These are phyloP conservation scores for Sula dactylatra DNA, from an alignment of 2,113 vertebrate species.

Conservation along the genomic window DNA sequence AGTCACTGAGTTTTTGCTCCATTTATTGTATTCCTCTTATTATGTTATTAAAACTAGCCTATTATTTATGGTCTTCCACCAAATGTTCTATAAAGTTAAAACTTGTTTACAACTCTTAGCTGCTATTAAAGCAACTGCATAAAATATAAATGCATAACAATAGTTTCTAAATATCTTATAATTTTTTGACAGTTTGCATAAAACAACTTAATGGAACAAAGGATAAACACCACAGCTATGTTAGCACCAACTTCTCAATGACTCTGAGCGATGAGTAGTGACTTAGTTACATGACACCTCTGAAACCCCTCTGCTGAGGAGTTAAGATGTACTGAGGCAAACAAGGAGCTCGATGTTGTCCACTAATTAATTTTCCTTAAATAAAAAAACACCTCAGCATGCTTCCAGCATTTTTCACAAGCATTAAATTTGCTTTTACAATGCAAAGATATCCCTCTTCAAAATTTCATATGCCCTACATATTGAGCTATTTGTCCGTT, in stretches of 20 bases:
- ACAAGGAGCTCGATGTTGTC: rapidly evolving
- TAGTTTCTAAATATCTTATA: neutral
- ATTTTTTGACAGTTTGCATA: rapidly evolving
- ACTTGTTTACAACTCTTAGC: neutral
- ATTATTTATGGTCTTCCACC: neutral
- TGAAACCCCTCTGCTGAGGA: neutral
- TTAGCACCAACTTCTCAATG: neutral
- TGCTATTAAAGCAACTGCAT: neutral
- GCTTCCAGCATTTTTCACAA: neutral
- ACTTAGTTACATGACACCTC: neutral
- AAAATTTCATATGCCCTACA: neutral
- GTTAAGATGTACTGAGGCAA: neutral
- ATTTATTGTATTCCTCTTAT: neutral
- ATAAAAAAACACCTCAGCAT: neutral
- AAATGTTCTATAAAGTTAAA: neutral
- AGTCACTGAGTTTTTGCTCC: neutral
- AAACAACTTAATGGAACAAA: neutral
- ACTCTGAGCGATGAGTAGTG: neutral
- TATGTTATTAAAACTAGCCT: neutral
- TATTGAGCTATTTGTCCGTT: neutral
- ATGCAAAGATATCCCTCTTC: neutral
- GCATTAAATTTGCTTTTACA: neutral
- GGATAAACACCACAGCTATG: neutral
- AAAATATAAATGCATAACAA: neutral
- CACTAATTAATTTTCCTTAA: neutral